These are phyloP conservation scores for Chorisops tibialis DNA, from an alignment of 2,888 invertebrate genomes.

Conservation along the genomic window DNA sequence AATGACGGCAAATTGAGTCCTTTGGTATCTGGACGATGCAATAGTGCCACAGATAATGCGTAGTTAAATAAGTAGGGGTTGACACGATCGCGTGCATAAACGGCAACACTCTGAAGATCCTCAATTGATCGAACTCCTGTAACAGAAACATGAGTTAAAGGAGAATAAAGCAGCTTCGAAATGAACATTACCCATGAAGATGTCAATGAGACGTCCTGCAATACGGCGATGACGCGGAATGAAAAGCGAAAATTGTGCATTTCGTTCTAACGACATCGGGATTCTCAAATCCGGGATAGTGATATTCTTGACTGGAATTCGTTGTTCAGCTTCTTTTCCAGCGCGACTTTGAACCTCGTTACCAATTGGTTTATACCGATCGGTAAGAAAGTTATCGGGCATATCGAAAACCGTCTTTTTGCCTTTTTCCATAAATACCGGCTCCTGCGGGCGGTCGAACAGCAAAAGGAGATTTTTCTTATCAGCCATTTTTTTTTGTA, in stretches of 20 bases:
- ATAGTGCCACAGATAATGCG: slow-evolving; percentile 66
- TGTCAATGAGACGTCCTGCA: slow-evolving; percentile 64
- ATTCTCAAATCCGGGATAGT: slow-evolving; percentile 59
- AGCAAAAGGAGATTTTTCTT: slow-evolving; percentile 58
- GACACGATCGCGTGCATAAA: slow-evolving; percentile 64
- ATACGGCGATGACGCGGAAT: slow-evolving; percentile 65
- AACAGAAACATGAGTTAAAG: slow-evolving; percentile 32
- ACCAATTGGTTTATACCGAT: slow-evolving; percentile 51
- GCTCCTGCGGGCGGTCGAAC: slow-evolving; percentile 69
- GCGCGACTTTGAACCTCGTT: slow-evolving; percentile 56
- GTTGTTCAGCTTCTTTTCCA: slow-evolving; percentile 51
- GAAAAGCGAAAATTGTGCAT: slow-evolving; percentile 69
- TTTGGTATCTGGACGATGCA: slow-evolving; percentile 61
- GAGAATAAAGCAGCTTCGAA: slow-evolving; percentile 35
- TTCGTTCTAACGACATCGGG: slow-evolving; percentile 61
- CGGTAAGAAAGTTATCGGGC: slow-evolving; percentile 57
- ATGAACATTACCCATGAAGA: slow-evolving; percentile 59
- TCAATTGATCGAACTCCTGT: slow-evolving; percentile 66
- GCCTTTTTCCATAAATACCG: slow-evolving; percentile 69
- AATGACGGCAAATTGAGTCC: slow-evolving; percentile 57
- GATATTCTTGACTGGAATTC: slow-evolving; percentile 57
- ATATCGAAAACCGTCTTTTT: slow-evolving; percentile 57
- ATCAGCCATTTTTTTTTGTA: slow-evolving; percentile 30
- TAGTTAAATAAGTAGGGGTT: slow-evolving; percentile 77
- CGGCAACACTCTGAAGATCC: slow-evolving; percentile 63